phyloP scores from a whole-genome alignment of 2,888 invertebrate genomes.

The Agriotes lineatus region DNA sequence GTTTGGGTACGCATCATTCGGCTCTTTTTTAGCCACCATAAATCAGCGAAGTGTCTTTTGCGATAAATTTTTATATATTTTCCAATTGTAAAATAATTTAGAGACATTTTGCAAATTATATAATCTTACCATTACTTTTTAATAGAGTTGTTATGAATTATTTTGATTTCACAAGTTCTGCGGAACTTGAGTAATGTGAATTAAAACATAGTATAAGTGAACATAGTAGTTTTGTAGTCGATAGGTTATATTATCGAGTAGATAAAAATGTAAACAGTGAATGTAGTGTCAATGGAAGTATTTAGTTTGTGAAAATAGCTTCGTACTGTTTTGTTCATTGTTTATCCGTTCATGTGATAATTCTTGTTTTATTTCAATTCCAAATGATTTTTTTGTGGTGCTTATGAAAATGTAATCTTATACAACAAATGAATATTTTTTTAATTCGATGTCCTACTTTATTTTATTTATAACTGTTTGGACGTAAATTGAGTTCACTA shows the following conservation, averaged over 20 bases:
- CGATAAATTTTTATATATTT: slow-evolving; percentile 43
- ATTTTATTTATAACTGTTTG: no score
- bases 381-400: slow-evolving; percentile 28
- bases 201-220: slow-evolving; percentile 61
- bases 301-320: slow-evolving; percentile 35
- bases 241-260: slow-evolving; percentile 65
- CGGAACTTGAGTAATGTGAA: slow-evolving; percentile 58
- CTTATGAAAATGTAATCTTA: slow-evolving; percentile 18
- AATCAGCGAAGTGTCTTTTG: slow-evolving; percentile 33
- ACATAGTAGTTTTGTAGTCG: slow-evolving; percentile 65
- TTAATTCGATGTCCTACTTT: no score
- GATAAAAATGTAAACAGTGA: slow-evolving; percentile 57
- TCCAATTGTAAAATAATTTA: slow-evolving; percentile 27
- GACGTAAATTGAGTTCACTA: no score
- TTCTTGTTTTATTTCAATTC: slow-evolving; percentile 30
- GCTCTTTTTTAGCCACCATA: slow-evolving; percentile 9
- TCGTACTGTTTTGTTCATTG: slow-evolving; percentile 37
- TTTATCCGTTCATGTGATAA: slow-evolving; percentile 38
- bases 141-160: slow-evolving; percentile 39
- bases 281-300: slow-evolving; percentile 63
- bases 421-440: no score
- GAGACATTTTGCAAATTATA: slow-evolving; percentile 33
- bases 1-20: slow-evolving; percentile 23
- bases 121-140: slow-evolving; percentile 39
- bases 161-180: slow-evolving; percentile 42